Base-by-base conservation (phyloP, 2,888 invertebrate species). In the Diarsia mendica region DNA sequence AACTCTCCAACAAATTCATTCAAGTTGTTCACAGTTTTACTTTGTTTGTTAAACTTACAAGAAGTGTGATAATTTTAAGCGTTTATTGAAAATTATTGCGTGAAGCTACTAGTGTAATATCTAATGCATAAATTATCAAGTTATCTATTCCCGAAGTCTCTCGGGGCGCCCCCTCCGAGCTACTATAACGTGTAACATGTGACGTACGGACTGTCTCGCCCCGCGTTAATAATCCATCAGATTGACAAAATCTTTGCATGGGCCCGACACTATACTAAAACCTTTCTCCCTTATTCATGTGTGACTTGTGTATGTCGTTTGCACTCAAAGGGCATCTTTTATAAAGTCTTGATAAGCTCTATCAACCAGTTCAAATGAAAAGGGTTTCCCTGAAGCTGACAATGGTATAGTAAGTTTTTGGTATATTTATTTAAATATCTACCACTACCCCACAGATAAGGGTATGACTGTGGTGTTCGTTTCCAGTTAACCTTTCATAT, bases 151-250 rank as follows among this genome's bases (percentile, higher is more conserved):
- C 84, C 86, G 85, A 88, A 86, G 73, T 86, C 88, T 78, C 88
- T 75, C 72, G 90, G 88, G 91, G 80, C 77, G 79, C 84, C 89
- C 89, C 89, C 88, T 82, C 84, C 87, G 87, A 83, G 60, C 89
- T 89, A 85, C 89, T 89, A 85, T 88, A 90, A 92, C 89, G 85
- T 88, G 89, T 89, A 64, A 90, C 85, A 85, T 88, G 91, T 91
- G 91, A 91, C 90, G 88, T 85, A 87, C 90, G 89, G 89, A 89
- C 90, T 88, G 89, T 89, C 88, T 89, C 71, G 65, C 67, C 88
- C 87, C 80, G 82, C 90, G 88, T 94, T 92, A 94, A 94, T 94
- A 94, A 93, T 94, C 91, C 91, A 94, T 93, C 89, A 91, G 91
- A 91, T 93, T 93, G 93, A 93, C 92, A 91, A 91, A 93, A 93